phyloP scores from a whole-genome alignment of 2,113 vertebrate genomes.

The Macquaria australasica region DNA sequence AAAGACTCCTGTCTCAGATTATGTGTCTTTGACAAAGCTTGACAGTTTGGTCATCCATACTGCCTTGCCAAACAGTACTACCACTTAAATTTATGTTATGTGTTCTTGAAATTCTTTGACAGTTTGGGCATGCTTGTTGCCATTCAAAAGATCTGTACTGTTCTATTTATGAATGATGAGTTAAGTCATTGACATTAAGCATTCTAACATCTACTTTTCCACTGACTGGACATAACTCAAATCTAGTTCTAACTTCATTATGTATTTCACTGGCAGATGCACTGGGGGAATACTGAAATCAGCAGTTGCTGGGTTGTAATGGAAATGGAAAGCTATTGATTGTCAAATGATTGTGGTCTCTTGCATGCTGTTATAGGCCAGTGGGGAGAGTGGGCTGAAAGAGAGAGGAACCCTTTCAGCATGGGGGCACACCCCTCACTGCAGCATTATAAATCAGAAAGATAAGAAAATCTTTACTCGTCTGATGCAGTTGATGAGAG shows the following conservation, averaged over 20 bases:
- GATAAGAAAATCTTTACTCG: conserved; percentile 8
- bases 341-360: conserved; percentile 39
- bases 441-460: conserved; percentile 56
- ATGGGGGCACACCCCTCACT: conserved; percentile 41
- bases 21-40: conserved; percentile 21
- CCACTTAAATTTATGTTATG: neutral
- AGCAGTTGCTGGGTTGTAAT: conserved; percentile 29
- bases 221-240: conserved; percentile 12
- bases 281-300: neutral
- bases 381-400: neutral
- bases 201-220: conserved; percentile 8
- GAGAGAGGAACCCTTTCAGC: neutral
- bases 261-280: conserved; percentile 15
- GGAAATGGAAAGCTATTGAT: conserved; percentile 63
- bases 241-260: neutral
- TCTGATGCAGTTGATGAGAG: conserved; percentile 15
- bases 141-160: neutral
- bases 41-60: conserved; percentile 20
- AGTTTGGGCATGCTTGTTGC: neutral
- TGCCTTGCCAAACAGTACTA: conserved; percentile 1
- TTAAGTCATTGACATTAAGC: neutral
- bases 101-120: neutral
- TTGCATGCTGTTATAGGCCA: conserved; percentile 18
- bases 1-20: conserved; percentile 1
- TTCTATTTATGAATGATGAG: neutral